These are phyloP conservation scores for Silurus lanzhouensis DNA, from an alignment of 2,797 vertebrate genomes.

Conservation along the genomic window DNA sequence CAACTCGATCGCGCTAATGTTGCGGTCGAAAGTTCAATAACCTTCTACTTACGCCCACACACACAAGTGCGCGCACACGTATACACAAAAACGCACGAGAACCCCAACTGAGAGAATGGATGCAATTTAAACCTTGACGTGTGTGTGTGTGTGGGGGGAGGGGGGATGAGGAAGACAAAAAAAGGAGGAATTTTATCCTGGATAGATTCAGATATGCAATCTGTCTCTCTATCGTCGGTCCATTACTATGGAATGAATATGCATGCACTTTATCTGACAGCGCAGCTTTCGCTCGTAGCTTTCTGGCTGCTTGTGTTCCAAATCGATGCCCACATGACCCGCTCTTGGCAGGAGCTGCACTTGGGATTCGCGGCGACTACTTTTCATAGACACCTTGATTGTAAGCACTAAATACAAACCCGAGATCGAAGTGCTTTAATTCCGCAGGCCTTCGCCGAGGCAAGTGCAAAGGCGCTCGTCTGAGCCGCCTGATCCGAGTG, in stretches of 20 bases:
- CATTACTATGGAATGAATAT: conserved; percentile 8
- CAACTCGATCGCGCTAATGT: conserved; percentile 60
- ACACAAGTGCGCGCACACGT: background rate
- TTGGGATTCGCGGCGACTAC: conserved; percentile 6
- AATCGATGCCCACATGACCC: conserved; percentile 30
- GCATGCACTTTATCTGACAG: background rate
- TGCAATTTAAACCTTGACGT: conserved; percentile 29
- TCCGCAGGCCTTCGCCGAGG: background rate
- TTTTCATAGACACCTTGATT: background rate
- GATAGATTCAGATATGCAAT: no score
- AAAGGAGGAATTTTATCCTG: background rate
- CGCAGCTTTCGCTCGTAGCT: background rate
- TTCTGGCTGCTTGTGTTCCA: background rate
- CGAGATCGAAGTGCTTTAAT: background rate
- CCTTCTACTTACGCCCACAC: conserved; percentile 22
- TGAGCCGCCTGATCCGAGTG: no score
- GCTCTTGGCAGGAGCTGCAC: background rate
- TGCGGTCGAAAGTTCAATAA: conserved; percentile 46
- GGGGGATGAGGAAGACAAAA: no score
- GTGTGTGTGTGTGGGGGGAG: no score
- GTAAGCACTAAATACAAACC: conserved; percentile 9
- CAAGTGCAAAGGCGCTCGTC: background rate
- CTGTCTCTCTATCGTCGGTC: background rate
- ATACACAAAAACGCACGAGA: background rate
- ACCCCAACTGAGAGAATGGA: conserved; percentile 28